Evolutionary conservation across 2,888 invertebrate species (phyloP), one percentile per base, ranked within the genome.

Genomic region (Mimas tiliae): DNA sequence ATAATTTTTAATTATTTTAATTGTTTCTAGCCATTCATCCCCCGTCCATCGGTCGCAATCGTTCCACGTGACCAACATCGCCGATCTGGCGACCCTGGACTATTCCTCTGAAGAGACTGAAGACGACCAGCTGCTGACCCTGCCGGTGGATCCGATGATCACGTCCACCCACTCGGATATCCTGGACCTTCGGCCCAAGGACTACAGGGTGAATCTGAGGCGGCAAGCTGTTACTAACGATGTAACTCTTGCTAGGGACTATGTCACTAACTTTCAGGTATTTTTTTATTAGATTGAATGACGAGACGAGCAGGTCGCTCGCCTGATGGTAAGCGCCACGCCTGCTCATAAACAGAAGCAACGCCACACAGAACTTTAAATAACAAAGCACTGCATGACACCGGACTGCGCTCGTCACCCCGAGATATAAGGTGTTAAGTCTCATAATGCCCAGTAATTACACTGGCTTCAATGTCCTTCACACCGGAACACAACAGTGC

Each of bases 21-120:
- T 27, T 62, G 8, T 0, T 62, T 45, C 2, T 88, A 94, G 94
- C 74, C 91, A 94, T 72, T 94, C 94, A 0, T 94, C 94, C 0
- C 94, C 94, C 0, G 94, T 94, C 12, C 94, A 94, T 77, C 88
- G 94, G 14, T 93, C 94, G 0, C 93, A 94, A 66, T 94, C 94
- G 9, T 94, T 94, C 90, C 93, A 94, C 83, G 90, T 90, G 0
- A 90, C 89, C 63, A 90, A 89, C 81, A 89, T 91, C 42, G 87
- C 87, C 0, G 89, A 89, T 38, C 77, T 90, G 47, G 78, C 77
- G 21, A 85, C 87, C 62, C 77, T 89, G 69, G 89, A 90, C 79
- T 92, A 90, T 83, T 92, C 92, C 47, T 92, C 93, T 0, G 88
- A 87, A 53, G 92, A 87, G 68, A 86, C 86, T 0, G 91, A 90